Conservation (phyloP, 2,888 invertebrate genomes). For the Meandrusa payeni region DNA sequence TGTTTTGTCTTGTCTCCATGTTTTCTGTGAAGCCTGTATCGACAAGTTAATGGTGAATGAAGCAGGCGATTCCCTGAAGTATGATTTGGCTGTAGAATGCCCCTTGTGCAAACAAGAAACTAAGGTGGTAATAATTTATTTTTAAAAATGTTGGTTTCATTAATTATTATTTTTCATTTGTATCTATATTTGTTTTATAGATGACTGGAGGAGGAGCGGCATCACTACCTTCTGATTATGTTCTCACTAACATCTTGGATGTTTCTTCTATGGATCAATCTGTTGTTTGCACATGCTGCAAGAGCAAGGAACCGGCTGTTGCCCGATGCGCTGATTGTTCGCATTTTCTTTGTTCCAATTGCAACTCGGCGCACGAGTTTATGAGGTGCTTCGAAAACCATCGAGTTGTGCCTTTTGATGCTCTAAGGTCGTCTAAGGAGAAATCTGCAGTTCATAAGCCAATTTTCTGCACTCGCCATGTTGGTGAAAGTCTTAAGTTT, state of each 20-base stretch:
- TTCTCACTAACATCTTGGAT: slow-evolving; percentile 91
- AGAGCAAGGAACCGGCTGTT: slow-evolving; percentile 95
- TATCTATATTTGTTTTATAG: slow-evolving; percentile 51
- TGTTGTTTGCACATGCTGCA: slow-evolving; percentile 95
- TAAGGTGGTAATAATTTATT: slow-evolving; percentile 72
- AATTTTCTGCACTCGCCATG: slow-evolving; percentile 90
- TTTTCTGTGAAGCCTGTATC: slow-evolving; percentile 96
- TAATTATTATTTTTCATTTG: slow-evolving; percentile 9
- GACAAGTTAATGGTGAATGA: slow-evolving; percentile 88
- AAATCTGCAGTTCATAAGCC: slow-evolving; percentile 94
- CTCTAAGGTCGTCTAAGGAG: slow-evolving; percentile 88
- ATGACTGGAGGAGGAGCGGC: slow-evolving; percentile 88
- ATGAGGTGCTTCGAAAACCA: slow-evolving; percentile 99
- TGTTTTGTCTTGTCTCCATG: slow-evolving; percentile 95
- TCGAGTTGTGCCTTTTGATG: slow-evolving; percentile 93
- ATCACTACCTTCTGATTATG: slow-evolving; percentile 92
- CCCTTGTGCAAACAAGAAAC: slow-evolving; percentile 93
- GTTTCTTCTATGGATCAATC: slow-evolving; percentile 88
- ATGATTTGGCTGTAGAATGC: slow-evolving; percentile 85
- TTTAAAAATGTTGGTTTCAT: slow-evolving; percentile 4
- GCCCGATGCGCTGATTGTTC: slow-evolving; percentile 97
- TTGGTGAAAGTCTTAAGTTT: slow-evolving; percentile 91
- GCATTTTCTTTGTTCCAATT: slow-evolving; percentile 95
- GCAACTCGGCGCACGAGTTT: slow-evolving; percentile 96
- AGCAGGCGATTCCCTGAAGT: slow-evolving; percentile 84